A percentile compares a stretch with the other conserved stretches of the same genome.
Evolutionary conservation across 53 echinoderm and acorn worm species (phyloP).

Genomic region (Actinopyga echinites): DNA sequence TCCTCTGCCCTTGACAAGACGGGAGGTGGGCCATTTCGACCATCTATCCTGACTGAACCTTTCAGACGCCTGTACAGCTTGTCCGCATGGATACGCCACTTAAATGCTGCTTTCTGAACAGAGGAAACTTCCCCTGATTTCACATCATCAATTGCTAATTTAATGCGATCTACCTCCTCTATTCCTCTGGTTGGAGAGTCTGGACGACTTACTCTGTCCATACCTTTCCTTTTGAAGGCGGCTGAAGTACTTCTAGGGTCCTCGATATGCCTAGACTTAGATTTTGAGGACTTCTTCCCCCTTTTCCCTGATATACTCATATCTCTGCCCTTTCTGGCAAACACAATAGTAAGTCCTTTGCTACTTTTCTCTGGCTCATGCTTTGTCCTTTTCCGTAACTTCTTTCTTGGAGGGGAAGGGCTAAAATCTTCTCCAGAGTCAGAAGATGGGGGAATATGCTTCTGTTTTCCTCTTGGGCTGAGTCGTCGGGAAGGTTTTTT

Average conservation of each 20-base stretch:
- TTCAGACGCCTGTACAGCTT: slow-evolving; percentile 61
- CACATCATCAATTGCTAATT: slow-evolving; percentile 56
- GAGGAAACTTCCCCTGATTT: slow-evolving; percentile 41
- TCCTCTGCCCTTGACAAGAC: slow-evolving; percentile 63
- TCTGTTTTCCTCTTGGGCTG: neutral
- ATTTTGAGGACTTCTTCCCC: neutral
- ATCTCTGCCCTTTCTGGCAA: slow-evolving; percentile 18
- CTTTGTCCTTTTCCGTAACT: neutral
- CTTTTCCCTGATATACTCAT: slow-evolving; percentile 23
- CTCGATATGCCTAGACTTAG: neutral
- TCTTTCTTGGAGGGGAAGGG: slow-evolving; percentile 10
- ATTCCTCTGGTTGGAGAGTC: slow-evolving; percentile 45
- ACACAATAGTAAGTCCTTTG: slow-evolving; percentile 36
- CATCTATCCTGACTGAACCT: slow-evolving; percentile 37
- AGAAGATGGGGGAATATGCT: neutral
- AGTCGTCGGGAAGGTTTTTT: slow-evolving; percentile 9
- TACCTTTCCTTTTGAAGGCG: slow-evolving; percentile 26
- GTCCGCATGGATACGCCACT: slow-evolving; percentile 65
- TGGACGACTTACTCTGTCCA: slow-evolving; percentile 25
- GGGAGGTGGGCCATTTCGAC: slow-evolving; percentile 56
- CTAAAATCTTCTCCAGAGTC: neutral
- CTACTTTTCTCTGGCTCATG: neutral
- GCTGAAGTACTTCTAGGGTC: slow-evolving; percentile 32
- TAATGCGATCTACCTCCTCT: slow-evolving; percentile 55
- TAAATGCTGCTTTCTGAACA: slow-evolving; percentile 52